These are phyloP conservation scores for Scaptomyza flava DNA, from an alignment of 2,888 invertebrate genomes.

Conservation along the genomic window DNA sequence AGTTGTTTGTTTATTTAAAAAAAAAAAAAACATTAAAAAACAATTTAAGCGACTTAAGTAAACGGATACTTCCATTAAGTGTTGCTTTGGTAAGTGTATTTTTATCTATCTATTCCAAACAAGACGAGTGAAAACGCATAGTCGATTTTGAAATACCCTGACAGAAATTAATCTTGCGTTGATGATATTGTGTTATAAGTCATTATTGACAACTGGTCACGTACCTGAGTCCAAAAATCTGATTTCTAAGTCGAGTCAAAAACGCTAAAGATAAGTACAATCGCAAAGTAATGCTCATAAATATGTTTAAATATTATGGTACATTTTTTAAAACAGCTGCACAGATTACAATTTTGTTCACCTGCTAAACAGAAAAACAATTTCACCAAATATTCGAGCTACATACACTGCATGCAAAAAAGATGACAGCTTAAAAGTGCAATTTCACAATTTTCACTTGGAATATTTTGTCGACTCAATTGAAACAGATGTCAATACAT, in stretches of 20 bases:
- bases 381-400: neutral
- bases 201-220: constrained; percentile 9
- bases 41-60: neutral
- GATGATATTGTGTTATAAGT: neutral
- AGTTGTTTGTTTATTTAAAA: neutral
- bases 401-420: neutral
- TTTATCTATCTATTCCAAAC: neutral
- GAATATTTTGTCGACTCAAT: neutral
- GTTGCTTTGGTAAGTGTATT: neutral
- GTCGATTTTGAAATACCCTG: too few species aligned
- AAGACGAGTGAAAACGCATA: neutral
- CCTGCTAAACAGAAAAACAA: neutral
- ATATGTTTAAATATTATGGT: neutral
- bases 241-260: neutral
- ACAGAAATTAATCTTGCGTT: neutral
- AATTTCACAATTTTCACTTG: neutral
- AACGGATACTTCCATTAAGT: too few species aligned
- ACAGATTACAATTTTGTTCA: constrained; percentile 8
- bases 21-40: too few species aligned
- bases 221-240: neutral
- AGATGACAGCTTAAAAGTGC: neutral
- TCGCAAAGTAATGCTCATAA: neutral
- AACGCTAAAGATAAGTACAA: neutral
- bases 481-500: neutral
- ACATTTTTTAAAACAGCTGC: constrained; percentile 20